A percentile compares a stretch with the other conserved stretches of the same genome.
phyloP scores from a whole-genome alignment of 2,888 invertebrate species.

The Chouioia cunea region DNA sequence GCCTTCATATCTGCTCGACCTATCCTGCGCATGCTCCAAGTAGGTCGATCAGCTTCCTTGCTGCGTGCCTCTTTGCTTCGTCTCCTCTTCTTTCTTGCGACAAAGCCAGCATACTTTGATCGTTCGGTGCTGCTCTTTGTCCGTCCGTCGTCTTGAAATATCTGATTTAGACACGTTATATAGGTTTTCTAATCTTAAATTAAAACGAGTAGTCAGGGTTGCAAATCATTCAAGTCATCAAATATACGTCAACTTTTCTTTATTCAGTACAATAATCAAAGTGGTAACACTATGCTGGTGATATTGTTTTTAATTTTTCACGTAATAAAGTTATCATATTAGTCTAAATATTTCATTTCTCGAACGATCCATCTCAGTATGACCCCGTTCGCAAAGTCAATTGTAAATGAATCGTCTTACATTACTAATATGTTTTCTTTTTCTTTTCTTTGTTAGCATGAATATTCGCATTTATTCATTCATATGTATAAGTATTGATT shows the following conservation, averaged over 20 bases:
- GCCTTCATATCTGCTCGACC: conserved; percentile 50
- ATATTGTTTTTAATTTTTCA: conserved; percentile 49
- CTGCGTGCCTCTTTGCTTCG: conserved; percentile 6
- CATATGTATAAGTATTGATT: conserved; percentile 32
- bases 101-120: not conserved
- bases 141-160: no score
- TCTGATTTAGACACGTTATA: no score
- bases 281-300: conserved; percentile 61
- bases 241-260: conserved; percentile 51
- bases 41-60: conserved; percentile 21
- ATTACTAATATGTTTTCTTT: conserved; percentile 25
- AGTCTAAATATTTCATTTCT: conserved; percentile 40
- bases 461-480: conserved; percentile 31
- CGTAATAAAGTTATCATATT: conserved; percentile 51
- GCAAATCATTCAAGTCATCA: not conserved
- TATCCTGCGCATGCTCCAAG: conserved; percentile 24
- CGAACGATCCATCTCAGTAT: conserved; percentile 45
- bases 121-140: no score
- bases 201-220: no score
- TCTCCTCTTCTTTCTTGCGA: not conserved
- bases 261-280: conserved; percentile 62
- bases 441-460: conserved; percentile 9
- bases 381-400: conserved; percentile 50
- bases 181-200: no score
- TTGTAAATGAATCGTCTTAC: conserved; percentile 49